Conservation (phyloP, 2,113 vertebrate genomes). For the Myotis yumanensis region DNA sequence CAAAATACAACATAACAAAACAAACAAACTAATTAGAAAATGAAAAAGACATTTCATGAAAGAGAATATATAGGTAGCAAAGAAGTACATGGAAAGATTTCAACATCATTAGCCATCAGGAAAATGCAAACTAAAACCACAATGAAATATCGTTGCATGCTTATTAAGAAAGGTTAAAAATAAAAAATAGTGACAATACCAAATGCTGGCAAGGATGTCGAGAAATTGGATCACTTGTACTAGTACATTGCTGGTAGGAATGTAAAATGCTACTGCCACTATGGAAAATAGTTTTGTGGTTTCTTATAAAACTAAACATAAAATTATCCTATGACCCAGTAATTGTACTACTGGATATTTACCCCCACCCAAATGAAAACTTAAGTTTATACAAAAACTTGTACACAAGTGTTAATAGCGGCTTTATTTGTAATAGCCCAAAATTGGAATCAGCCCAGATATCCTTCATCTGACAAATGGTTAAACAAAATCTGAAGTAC, state of each 20-base stretch:
- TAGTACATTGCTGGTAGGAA: background rate
- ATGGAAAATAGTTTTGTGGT: background rate
- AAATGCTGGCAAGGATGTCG: background rate
- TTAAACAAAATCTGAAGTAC: background rate
- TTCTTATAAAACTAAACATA: slow-evolving; percentile 51
- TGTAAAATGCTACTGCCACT: background rate
- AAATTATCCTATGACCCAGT: slow-evolving; percentile 19
- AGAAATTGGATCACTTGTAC: background rate
- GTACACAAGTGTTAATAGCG: background rate
- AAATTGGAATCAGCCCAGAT: background rate
- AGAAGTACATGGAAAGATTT: slow-evolving; percentile 2
- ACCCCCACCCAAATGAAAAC: slow-evolving; percentile 42
- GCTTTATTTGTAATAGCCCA: slow-evolving; percentile 11
- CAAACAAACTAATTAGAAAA: background rate
- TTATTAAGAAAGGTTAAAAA: background rate
- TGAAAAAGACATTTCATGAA: background rate
- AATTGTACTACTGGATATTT: slow-evolving; percentile 1
- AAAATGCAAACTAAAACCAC: slow-evolving; percentile 12
- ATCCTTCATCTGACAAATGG: background rate
- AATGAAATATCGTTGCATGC: background rate
- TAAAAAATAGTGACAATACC: background rate
- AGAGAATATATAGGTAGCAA: background rate
- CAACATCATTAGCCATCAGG: background rate
- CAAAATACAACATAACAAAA: slow-evolving; percentile 21
- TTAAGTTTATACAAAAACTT: background rate